These are phyloP conservation scores for Centruroides vittatus DNA, from an alignment of 1,140 invertebrate genomes.

Conservation along the genomic window DNA sequence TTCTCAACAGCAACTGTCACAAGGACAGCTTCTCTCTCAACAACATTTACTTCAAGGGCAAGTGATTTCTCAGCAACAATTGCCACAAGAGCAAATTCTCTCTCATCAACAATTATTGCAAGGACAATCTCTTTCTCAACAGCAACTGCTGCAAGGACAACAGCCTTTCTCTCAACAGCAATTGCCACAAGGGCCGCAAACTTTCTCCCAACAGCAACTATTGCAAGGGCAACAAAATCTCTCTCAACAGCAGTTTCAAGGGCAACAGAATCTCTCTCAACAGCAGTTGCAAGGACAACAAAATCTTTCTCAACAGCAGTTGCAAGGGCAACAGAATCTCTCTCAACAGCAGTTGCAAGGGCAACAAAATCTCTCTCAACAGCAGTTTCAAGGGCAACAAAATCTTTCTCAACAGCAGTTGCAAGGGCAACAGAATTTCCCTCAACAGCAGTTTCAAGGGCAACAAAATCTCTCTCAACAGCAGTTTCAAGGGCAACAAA, in stretches of 20 bases:
- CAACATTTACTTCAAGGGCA: background rate
- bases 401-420: constrained; percentile 33
- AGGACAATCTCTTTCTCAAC: background rate
- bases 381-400: constrained; percentile 30
- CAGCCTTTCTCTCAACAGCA: background rate
- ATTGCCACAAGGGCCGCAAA: constrained; percentile 18
- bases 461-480: too few relatives aligned
- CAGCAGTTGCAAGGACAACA: constrained; percentile 31
- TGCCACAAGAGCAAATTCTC: background rate
- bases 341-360: constrained; percentile 33
- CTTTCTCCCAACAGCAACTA: constrained; percentile 25
- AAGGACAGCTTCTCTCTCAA: too few relatives aligned
- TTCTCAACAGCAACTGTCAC: too few relatives aligned
- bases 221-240: constrained; percentile 28
- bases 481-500: too few relatives aligned
- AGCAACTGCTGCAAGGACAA: background rate
- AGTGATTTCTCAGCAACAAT: constrained; percentile 1
- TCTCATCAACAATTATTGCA: too few relatives aligned
- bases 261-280: constrained; percentile 31
- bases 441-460: too few relatives aligned
- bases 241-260: constrained; percentile 33
- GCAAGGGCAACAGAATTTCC: constrained; percentile 32
- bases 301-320: constrained; percentile 32
- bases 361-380: constrained; percentile 32
- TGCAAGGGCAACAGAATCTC: constrained; percentile 27